Evolutionary conservation across 2,113 vertebrate genomes (phyloP).

Genomic region (Chionomys nivalis): DNA sequence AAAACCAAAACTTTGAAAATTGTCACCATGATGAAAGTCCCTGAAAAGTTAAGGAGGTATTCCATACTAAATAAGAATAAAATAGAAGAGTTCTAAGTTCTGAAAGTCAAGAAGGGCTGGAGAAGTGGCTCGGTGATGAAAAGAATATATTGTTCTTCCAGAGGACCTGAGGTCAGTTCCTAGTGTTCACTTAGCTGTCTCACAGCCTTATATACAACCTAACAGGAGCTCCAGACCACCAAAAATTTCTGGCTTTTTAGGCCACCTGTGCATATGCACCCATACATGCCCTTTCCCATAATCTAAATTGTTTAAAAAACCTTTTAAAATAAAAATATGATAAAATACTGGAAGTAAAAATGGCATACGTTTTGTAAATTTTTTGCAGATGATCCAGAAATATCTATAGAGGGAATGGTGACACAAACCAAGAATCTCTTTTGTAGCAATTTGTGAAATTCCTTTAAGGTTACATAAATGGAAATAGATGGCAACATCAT

Average conservation of each 20-base stretch:
- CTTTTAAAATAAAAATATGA: neutral
- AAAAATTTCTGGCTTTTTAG: neutral
- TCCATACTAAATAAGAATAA: neutral
- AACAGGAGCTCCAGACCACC: neutral
- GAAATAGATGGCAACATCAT: neutral
- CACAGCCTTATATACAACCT: neutral
- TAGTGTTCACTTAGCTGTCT: neutral
- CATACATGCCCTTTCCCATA: neutral
- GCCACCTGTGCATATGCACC: neutral
- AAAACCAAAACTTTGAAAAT: constrained; percentile 26
- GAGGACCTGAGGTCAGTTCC: neutral
- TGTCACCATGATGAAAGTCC: constrained; percentile 27
- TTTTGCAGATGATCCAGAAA: neutral
- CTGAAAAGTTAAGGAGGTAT: neutral
- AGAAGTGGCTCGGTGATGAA: neutral
- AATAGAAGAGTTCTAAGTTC: neutral
- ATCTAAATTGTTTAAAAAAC: neutral
- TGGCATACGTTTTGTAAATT: neutral
- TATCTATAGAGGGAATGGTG: neutral
- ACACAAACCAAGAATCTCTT: neutral
- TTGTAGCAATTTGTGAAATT: neutral
- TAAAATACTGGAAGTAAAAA: neutral
- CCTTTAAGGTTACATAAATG: neutral
- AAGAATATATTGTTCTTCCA: no score
- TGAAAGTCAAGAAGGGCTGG: neutral